Base-by-base conservation (phyloP, 2,797 vertebrate species). In the Spea hammondii region DNA sequence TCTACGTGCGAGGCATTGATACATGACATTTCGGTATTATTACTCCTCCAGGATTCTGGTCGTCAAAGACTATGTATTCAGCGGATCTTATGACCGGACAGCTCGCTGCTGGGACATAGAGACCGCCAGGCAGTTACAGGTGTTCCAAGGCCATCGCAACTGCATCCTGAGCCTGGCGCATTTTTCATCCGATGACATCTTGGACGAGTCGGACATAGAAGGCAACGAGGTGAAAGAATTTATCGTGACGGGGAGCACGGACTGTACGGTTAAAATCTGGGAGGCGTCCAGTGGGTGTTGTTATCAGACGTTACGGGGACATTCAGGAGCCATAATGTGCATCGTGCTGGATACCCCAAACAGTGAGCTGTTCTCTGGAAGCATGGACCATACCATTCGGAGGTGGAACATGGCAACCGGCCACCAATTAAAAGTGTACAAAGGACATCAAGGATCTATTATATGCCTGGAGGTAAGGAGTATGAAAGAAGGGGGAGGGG, bases 331-430 rank as follows among this genome's bases (percentile, higher is more conserved):
- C 0, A 89, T 94, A 66, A 83, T 94, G 66, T 94, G 93, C 86
- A 88, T 93, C 14, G 90, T 84, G 69, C 89, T 94, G 79, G 91
- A 92, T 12, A 79, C 84, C 0, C 84, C 88, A 8, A 83, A 90
- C 73, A 88, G 84, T 83, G 91, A 90, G 6, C 91, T 92, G 79
- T 94, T 92, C 84, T 93, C 93, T 0, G 92, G 93, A 79, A 92
- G 93, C 88, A 93, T 89, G 0, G 93, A 94, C 64, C 86, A 91
- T 74, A 93, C 92, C 50, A 83, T 94, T 71, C 88, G 92, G 0
- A 89, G 91, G 0, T 94, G 93, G 92, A 92, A 93, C 80, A 91
- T 94, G 78, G 88, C 91, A 80, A 93, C 89, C 4, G 93, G 93
- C 0, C 89, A 91, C 82, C 92, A 92, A 85, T 59, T 92, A 17